Conservation (phyloP, 1,140 invertebrate species). For the Macrotrachela quadricornifera region DNA sequence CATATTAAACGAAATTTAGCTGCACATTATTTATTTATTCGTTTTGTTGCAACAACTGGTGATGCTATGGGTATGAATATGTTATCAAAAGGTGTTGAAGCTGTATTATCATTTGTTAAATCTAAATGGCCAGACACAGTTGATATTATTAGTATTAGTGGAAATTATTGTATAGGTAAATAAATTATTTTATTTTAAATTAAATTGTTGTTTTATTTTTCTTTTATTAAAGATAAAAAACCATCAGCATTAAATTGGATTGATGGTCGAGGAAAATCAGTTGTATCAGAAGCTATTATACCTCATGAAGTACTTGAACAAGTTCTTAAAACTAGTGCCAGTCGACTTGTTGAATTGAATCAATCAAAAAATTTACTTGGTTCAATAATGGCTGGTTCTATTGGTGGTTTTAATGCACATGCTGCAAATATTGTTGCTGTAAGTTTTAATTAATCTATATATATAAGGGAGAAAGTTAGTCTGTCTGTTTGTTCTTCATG, state of each 20-base stretch:
- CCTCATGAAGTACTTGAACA: constrained; percentile 46
- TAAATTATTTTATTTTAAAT: too few relatives aligned
- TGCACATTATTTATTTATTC: constrained; percentile 63
- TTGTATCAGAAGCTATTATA: constrained; percentile 74
- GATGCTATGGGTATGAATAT: constrained; percentile 99
- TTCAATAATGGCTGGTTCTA: constrained; percentile 74
- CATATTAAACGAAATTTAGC: constrained; percentile 39
- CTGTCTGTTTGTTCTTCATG: too few relatives aligned
- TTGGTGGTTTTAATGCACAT: constrained; percentile 82
- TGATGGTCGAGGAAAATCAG: constrained; percentile 83
- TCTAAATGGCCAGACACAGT: not conserved
- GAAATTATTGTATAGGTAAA: constrained; percentile 64
- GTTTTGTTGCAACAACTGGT: constrained; percentile 80
- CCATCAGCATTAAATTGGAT: constrained; percentile 93
- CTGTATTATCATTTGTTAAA: constrained; percentile 55
- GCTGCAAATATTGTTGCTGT: constrained; percentile 92
- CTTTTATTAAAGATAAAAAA: constrained; percentile 54
- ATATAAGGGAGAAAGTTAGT: too few relatives aligned
- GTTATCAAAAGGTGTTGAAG: constrained; percentile 67
- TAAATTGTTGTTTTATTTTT: too few relatives aligned
- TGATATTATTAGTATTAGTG: constrained; percentile 42
- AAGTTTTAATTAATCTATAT: too few relatives aligned
- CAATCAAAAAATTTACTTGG: constrained; percentile 83
- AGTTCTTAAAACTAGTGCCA: constrained; percentile 61
- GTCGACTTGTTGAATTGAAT: constrained; percentile 65